Evolutionary conservation across 2,888 invertebrate species (phyloP), one percentile per base, ranked within the genome.

Genomic region (Lasioglossum figueresi): DNA sequence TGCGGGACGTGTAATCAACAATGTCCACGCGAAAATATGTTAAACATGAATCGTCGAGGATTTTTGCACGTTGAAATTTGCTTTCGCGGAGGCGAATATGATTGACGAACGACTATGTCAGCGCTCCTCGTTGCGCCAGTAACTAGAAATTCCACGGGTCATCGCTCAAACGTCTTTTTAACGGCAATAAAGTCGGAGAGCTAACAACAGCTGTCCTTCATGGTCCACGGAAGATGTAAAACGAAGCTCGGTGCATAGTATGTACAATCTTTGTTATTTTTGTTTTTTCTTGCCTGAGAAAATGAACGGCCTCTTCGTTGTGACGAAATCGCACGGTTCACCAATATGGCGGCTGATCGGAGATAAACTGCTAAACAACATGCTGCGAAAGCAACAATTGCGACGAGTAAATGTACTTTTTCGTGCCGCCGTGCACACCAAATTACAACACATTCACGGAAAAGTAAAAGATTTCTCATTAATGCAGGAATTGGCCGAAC

Each of bases 151-250:
- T 52, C 70, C 81, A n/a, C 14, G 43, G 16, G 12, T 37, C 27
- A 4, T 76, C 66, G 83, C 23, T 34, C n/a, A 52, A 74, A 37
- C 34, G 40, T 31, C 16, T 31, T 59, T 40, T 31, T 43, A 34
- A 12, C 52, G 2, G 40, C 27, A 19, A 66, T 68, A 72, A 75
- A 68, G 40, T 59, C 23, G 40, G 78, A 37, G 37, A 63, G 3
- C 14, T 16, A 27, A 31, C 4, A 23, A 27, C 34, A 34, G 1
- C 0, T 76, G 86, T 79, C 83, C 87, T 83, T 86, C 87, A 66
- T 40, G 76, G 63, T 74, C 40, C 31, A 14, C 23, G 34, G 74
- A 77, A 74, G 66, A 70, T 31, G 4, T 73, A 40, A 76, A 76
- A 76, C 77, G 63, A n/a, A 37, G 12, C 77, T 40, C 34, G 66